Evolutionary conservation across 2,113 vertebrate species (phyloP), one percentile per base, ranked within the genome.

Genomic region (Pluvianellus socialis): DNA sequence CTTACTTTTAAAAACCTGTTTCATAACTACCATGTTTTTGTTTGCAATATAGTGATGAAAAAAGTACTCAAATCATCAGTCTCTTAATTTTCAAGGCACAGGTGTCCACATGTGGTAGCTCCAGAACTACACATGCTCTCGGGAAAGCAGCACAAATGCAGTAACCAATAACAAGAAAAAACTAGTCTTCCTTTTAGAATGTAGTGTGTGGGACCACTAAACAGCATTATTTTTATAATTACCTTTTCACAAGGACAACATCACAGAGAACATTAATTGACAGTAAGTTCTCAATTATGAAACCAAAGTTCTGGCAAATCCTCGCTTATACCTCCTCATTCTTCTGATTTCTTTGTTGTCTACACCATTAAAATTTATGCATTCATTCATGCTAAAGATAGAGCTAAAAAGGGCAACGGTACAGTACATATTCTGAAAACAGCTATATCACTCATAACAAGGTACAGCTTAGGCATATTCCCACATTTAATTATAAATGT

Each of bases 401-500:
- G 75, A 67, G 68, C 44, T 96, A 91, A 94, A 96, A 95, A 94
- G 67, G 88, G 87, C 92, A 94, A 70, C 6, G 35, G 79, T 55
- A 94, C 20, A 91, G 56, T 83, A 93, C 83, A 85, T 83, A 94
- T 65, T 76, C 91, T 98, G 91, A 68, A 95, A 97, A 97, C 79
- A 95, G 90, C 72, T 95, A 49, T 94, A 86, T 84, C 87, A 85
- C 56, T 97, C 91, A 95, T 94, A 97, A 93, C 18, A 76, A 79
- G 71, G 71, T 85, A 84, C 74, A 82, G 56, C 55, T 96, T 91
- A 87, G 55, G 96, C 84, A 88, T 72, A 95, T 79, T 89, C 86
- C 90, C 53, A 86, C 80, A 84, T 91, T 94, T 97, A 98, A 96
- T 96, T 93, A 89, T 71, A 90, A 93, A 82, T 94, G 93, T 96